Conservation (phyloP, 2,113 vertebrate genomes). For the Rhadina sibilatrix region DNA sequence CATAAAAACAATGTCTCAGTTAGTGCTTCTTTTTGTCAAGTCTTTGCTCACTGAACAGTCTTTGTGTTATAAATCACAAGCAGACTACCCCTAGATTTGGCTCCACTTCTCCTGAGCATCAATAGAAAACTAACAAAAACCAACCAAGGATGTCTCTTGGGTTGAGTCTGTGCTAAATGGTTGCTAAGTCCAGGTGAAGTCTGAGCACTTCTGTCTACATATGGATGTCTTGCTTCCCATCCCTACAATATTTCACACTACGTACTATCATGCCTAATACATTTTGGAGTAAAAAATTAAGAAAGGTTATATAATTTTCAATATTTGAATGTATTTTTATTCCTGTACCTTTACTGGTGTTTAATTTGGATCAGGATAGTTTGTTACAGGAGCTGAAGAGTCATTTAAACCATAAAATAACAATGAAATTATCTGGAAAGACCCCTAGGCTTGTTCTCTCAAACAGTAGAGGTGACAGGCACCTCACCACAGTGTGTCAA, state of each 20-base stretch:
- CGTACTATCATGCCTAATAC: not conserved
- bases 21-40: not conserved
- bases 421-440: not conserved
- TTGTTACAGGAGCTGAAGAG: not conserved
- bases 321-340: not conserved
- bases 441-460: not conserved
- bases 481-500: not conserved
- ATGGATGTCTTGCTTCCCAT: not conserved
- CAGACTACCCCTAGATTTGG: not conserved
- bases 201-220: not conserved
- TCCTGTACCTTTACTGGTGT: fast-evolving
- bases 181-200: not conserved
- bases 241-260: not conserved
- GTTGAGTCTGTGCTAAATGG: not conserved
- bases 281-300: not conserved
- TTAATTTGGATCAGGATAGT: not conserved
- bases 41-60: not conserved
- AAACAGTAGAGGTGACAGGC: not conserved
- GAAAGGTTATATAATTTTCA: not conserved
- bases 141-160: not conserved
- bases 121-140: not conserved
- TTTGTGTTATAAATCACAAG: not conserved
- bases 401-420: not conserved
- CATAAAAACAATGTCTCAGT: not conserved
- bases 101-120: not conserved